Base-by-base conservation (phyloP, 2,888 invertebrate species). In the Philereme transversata region DNA sequence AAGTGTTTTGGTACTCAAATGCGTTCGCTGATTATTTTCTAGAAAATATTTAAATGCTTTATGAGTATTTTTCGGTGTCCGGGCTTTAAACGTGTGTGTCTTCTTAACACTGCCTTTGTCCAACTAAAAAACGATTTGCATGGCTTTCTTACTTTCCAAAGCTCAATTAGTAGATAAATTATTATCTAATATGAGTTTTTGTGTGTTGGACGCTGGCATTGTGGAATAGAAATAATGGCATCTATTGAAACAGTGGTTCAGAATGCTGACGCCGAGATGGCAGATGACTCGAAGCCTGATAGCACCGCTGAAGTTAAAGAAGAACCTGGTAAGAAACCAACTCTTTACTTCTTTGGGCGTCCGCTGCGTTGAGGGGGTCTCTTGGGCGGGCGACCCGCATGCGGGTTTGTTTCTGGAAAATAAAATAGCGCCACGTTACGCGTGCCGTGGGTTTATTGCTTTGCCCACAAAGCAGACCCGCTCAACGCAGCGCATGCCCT, bases 201-300 rank as follows among this genome's bases (percentile, higher is more conserved):
- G 82, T 87, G 80, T 89, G 86, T 85, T 82, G 82, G 84, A 86
- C 81, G 88, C 90, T 88, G 83, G 82, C 88, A 80, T 83, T 82
- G 78, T 86, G 88, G 90, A 87, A 84, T 88, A 92, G 96, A 96
- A 77, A 96, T 97, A 86, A 94, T 96, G 94, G 97, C 96, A 76
- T 96, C 96, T 72, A 97, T 97, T 83, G 96, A 97, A 90, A 96
- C 96, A 74, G 97, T 97, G 75, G 96, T 96, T 64, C 95, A 96
- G 73, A 96, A 96, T 69, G 94, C 95, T 68, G 95, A 94, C 87
- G 91, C 91, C 72, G 94, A 95, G 79, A 90, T 91, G 86, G 93
- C 88, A 11, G 95, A 95, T 70, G 94, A 94, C 76, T 84, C 90
- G 72, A 95, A 95, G 86, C 87, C 95, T n/a, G 95, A 96, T 81